phyloP scores from a whole-genome alignment of 2,113 vertebrate species.

The Microcebus murinus region DNA sequence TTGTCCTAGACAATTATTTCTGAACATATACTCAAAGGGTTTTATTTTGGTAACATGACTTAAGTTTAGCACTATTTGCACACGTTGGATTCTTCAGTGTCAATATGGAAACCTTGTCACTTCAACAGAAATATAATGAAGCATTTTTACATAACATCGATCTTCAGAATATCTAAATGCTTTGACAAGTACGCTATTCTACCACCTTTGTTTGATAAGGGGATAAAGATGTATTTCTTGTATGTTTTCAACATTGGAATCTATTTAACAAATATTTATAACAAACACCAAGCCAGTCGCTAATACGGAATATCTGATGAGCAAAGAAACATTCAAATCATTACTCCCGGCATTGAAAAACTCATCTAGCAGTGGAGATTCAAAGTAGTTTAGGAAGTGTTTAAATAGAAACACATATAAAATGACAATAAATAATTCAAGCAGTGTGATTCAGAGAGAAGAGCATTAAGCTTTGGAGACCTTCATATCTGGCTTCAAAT shows the following conservation, averaged over 20 bases:
- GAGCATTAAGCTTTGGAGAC: not conserved
- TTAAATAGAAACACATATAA: not conserved
- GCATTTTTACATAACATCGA: not conserved
- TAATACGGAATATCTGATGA: not conserved
- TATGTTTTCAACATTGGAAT: not conserved
- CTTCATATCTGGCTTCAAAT: not conserved
- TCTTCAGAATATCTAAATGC: constrained; percentile 19
- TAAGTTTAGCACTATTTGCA: constrained; percentile 20
- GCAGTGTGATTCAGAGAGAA: not conserved
- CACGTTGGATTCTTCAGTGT: not conserved
- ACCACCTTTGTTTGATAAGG: constrained; percentile 12
- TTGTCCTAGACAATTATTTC: not conserved
- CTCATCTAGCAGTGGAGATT: not conserved
- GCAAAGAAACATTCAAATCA: not conserved
- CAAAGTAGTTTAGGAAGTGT: not conserved
- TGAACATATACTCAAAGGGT: not conserved
- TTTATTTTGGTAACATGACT: not conserved
- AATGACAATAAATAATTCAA: not conserved
- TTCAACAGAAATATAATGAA: not conserved
- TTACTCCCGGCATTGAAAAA: not conserved
- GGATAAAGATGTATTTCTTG: not conserved
- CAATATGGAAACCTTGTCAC: constrained; percentile 21
- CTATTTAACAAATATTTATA: constrained; percentile 49
- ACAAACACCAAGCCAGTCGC: not conserved
- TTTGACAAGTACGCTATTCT: constrained; percentile 37